These are phyloP conservation scores for Stegana nigrithorax DNA, from an alignment of 2,888 invertebrate genomes.

Conservation along the genomic window DNA sequence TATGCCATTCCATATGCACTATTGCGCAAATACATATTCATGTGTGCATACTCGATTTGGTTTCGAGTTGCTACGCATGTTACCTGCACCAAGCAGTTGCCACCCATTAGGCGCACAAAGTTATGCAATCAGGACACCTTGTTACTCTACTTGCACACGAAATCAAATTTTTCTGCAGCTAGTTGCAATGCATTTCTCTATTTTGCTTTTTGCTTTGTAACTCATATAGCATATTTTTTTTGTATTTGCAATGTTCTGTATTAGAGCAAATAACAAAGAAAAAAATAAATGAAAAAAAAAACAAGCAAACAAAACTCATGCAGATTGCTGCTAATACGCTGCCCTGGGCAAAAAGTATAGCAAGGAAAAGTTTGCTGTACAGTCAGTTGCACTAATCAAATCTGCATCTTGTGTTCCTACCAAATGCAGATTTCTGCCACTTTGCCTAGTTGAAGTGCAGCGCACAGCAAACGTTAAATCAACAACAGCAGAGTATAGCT, in stretches of 20 bases:
- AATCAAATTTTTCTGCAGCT: neutral
- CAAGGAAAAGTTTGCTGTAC: too few relatives aligned
- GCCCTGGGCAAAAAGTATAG: too few relatives aligned
- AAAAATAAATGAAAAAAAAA: neutral
- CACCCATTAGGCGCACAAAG: neutral
- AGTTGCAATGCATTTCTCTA: too few relatives aligned
- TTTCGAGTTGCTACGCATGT: too few relatives aligned
- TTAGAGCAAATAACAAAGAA: neutral
- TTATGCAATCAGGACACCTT: neutral
- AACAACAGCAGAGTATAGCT: too few relatives aligned
- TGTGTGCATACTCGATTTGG: neutral
- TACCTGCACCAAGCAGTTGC: neutral
- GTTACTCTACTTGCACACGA: neutral
- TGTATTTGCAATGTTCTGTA: neutral
- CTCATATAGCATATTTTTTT: too few relatives aligned
- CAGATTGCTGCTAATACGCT: neutral
- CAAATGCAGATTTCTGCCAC: too few relatives aligned
- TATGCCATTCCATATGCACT: neutral
- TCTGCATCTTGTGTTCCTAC: too few relatives aligned
- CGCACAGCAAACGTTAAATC: too few relatives aligned
- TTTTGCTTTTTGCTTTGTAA: too few relatives aligned
- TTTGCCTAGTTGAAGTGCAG: too few relatives aligned
- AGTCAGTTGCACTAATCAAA: neutral
- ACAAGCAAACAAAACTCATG: neutral
- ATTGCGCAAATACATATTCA: constrained; percentile 8